Evolutionary conservation across 1,140 invertebrate species (phyloP).

Genomic region (Amphibalanus amphitrite): DNA sequence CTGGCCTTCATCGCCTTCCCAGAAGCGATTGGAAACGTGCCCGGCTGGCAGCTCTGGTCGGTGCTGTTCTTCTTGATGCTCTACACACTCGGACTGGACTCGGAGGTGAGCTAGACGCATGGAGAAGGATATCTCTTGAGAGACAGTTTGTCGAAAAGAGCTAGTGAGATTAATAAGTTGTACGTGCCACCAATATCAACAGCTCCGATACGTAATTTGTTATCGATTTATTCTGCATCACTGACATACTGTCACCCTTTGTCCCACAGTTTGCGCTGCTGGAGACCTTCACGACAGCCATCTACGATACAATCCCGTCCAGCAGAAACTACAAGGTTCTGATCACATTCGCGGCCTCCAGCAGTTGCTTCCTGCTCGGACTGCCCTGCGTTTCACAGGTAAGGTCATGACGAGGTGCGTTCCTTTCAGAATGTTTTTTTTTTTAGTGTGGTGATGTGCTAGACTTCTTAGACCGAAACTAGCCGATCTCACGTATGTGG

Average conservation of each 20-base stretch:
- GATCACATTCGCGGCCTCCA: slow-evolving; percentile 45
- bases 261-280: slow-evolving; percentile 47
- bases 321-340: slow-evolving; percentile 50
- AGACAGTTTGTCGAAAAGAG: background rate
- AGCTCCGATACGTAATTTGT: background rate
- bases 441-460: too few species aligned
- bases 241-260: background rate
- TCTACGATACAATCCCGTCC: slow-evolving; percentile 52
- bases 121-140: background rate
- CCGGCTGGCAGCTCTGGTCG: background rate
- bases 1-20: too few species aligned
- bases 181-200: background rate
- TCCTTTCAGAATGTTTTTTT: too few species aligned
- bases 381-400: slow-evolving; percentile 58
- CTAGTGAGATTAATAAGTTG: background rate
- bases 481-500: too few species aligned
- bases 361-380: slow-evolving; percentile 54
- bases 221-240: background rate
- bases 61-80: too few species aligned
- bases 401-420: too few species aligned
- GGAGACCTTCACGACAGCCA: slow-evolving; percentile 62
- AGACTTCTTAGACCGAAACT: too few species aligned
- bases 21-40: background rate
- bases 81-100: too few species aligned
- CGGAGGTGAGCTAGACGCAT: background rate